Base-by-base conservation (phyloP, 1,140 invertebrate species). In the Drosophila obscura region DNA sequence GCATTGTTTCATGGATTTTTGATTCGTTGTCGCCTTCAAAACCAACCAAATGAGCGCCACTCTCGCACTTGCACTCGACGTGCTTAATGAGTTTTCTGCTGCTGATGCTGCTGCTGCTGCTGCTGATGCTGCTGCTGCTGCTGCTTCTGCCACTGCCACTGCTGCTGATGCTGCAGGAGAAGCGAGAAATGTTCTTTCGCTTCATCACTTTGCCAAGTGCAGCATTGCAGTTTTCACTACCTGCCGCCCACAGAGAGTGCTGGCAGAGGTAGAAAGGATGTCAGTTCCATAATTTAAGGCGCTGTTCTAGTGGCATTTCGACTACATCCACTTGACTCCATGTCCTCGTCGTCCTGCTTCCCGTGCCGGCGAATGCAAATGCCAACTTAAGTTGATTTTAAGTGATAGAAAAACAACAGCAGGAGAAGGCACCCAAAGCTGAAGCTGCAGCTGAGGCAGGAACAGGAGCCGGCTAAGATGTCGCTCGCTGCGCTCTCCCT, bases 301-400 rank as follows among this genome's bases (percentile, higher is more conserved):
- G 83, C 74, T 78, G 75, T 81, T 87, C 79, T 79, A 82, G 71
- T 87, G 79, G 75, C 83, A 83, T 88, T 87, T 87, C 72, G 75
- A 88, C 83, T 88, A 82, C 83, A 88, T 81, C 77, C 73, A 89
- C 83, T 88, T 77, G 83, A 88, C 75, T 76, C 46, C 74, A 53
- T 64, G 44, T 62, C 61, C 43, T 52, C 53, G 44, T 31, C 19
- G 35, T 60, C 31, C 35, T 24, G 8, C 22, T 31, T 19, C 19
- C 45, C 46, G 16, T 60, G 15, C 24, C 28, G 56, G 52, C 73
- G 73, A 81, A 87, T 88, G 83, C 83, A 87, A 87, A 87, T 87
- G 83, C 83, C 83, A 87, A 76, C 72, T 87, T 87, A 87, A 87
- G 83, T 88, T 87, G 83, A 87, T 87, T 88, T 87, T 87, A 87